These are phyloP conservation scores for Neopipo cinnamomea DNA, from an alignment of 2,113 vertebrate genomes.

Conservation along the genomic window DNA sequence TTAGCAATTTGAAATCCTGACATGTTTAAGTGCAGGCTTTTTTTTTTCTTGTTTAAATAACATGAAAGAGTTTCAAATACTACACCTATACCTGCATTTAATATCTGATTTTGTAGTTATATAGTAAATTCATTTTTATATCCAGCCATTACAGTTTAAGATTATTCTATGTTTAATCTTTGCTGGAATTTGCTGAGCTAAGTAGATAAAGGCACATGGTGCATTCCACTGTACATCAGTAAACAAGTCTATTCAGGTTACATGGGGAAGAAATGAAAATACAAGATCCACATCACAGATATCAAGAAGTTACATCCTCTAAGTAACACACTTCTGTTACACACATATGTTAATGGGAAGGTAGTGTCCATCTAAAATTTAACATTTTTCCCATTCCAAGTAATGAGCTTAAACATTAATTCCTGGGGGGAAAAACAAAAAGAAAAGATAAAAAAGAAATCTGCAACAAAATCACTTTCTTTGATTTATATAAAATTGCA, in stretches of 20 bases:
- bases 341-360: not conserved
- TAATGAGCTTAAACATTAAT: not conserved
- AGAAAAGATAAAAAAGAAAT: fast-evolving
- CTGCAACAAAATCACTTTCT: fast-evolving
- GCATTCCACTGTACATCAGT: not conserved
- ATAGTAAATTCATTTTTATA: not conserved
- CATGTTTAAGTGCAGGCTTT: not conserved
- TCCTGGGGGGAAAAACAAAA: fast-evolving
- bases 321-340: not conserved
- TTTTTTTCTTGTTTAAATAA: not conserved
- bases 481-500: not conserved
- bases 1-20: not conserved
- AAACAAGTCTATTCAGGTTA: not conserved
- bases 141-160: not conserved
- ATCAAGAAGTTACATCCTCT: not conserved
- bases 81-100: not conserved
- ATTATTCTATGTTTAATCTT: not conserved
- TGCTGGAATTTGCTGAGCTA: not conserved
- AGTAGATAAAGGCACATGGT: not conserved
- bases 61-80: not conserved
- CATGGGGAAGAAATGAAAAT: not conserved
- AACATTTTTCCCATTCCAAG: not conserved
- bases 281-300: not conserved
- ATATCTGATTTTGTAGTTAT: not conserved
- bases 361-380: not conserved